Evolutionary conservation across 2,888 invertebrate genomes (phyloP), one percentile per base, ranked within the genome.

Genomic region (Pterostichus niger): DNA sequence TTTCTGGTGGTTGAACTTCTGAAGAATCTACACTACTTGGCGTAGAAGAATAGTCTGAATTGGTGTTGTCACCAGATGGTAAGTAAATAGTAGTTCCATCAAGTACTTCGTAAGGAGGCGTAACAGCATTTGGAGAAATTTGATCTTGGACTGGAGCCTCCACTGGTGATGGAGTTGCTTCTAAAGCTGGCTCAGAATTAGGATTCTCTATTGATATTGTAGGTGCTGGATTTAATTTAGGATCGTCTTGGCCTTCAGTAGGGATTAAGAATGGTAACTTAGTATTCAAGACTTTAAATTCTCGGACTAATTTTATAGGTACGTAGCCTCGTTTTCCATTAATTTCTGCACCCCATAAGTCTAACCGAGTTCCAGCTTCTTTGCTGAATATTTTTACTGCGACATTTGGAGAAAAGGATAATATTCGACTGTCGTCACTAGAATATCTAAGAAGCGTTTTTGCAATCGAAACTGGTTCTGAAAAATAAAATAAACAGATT

Each of bases 301-400:
- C 96, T 86, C 90, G 90, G 75, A 96, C 88, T 86, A 93, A 91
- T 0, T 86, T 87, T 78, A 90, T 90, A 31, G 93, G 94, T 0
- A 92, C 93, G 88, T 94, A 96, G 31, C 96, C 96, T 83, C 92
- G 89, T 87, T 92, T 92, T 40, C 94, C 95, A 85, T 92, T 90
- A 64, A 95, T 93, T 89, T 92, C 93, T 61, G 92, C 94, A 85
- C 93, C 95, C 95, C 95, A 96, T 73, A 93, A 88, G 84, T 93
- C 92, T 24, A 86, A 82, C 84, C 92, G 90, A 33, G 90, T 90
- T 73, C 94, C 95, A 87, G 94, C 94, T 86, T 93, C 92, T 90
- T 96, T 96, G 88, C 95, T 95, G 86, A 90, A 94, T 84, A 96
- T 91, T 68, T 89, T 90, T 9, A 94, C 93, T 0, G 92, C 90